These are phyloP conservation scores for Columba livia DNA, from an alignment of 2,113 vertebrate species.

Conservation along the genomic window DNA sequence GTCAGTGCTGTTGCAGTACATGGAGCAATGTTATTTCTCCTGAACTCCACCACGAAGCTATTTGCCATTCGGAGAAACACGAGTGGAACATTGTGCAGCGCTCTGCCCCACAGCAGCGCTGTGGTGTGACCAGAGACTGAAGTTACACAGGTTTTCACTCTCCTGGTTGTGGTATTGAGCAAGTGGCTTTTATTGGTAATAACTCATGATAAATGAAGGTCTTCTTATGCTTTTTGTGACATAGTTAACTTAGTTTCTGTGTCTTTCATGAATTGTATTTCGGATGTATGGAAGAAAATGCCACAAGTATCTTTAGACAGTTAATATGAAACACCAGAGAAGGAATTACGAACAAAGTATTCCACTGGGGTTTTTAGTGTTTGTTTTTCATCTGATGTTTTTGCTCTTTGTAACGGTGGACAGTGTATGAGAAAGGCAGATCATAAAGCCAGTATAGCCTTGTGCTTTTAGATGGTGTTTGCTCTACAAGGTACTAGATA, in stretches of 20 bases:
- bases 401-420: background rate
- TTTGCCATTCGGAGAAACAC: rapidly evolving
- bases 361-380: background rate
- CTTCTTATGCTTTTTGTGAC: background rate
- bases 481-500: background rate
- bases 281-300: background rate
- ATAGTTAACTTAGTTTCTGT: background rate
- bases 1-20: background rate
- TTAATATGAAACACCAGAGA: background rate
- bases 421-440: background rate
- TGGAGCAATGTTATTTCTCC: rapidly evolving
- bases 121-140: background rate
- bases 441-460: background rate
- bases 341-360: rapidly evolving
- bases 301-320: background rate
- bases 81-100: rapidly evolving
- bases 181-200: background rate
- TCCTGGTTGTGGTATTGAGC: background rate
- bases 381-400: background rate
- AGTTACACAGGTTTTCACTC: background rate
- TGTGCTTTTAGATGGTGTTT: background rate
- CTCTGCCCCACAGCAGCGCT: background rate
- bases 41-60: rapidly evolving
- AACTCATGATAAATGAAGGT: background rate
- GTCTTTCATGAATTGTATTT: background rate